A percentile compares a stretch with the other conserved stretches of the same genome.
Evolutionary conservation across 2,888 invertebrate species (phyloP).

Genomic region (Thymelicus sylvestris): DNA sequence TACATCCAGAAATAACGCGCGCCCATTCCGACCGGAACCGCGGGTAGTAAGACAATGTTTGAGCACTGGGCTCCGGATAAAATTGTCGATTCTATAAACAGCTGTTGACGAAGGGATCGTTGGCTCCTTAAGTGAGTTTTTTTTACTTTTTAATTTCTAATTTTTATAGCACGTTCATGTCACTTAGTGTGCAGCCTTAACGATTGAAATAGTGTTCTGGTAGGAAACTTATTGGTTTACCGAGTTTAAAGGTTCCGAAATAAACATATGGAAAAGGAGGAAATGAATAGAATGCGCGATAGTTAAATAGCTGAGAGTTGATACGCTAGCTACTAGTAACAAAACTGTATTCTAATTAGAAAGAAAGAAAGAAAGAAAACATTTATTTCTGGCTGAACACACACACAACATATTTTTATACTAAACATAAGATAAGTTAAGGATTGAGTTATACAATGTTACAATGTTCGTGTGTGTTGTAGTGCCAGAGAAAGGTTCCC

Average conservation of each 20-base stretch:
- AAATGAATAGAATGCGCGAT: not conserved
- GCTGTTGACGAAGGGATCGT: constrained; percentile 73
- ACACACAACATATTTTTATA: too few relatives aligned
- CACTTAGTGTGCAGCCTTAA: constrained; percentile 9
- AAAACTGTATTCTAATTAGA: too few relatives aligned
- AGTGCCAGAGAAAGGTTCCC: too few relatives aligned
- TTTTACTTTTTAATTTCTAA: constrained; percentile 42
- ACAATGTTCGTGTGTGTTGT: too few relatives aligned
- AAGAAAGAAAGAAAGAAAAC: too few relatives aligned
- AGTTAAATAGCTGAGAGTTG: too few relatives aligned
- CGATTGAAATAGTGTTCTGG: constrained; percentile 22
- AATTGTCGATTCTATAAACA: constrained; percentile 72
- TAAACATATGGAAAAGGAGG: not conserved
- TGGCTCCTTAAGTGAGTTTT: constrained; percentile 58
- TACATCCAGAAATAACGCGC: constrained; percentile 69
- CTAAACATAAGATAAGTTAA: too few relatives aligned
- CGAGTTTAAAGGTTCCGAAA: not conserved
- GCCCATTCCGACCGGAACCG: constrained; percentile 34
- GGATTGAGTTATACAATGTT: too few relatives aligned
- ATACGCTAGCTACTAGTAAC: too few relatives aligned
- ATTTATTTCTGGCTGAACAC: too few relatives aligned
- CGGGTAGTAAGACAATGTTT: not conserved
- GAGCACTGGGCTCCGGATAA: constrained; percentile 50
- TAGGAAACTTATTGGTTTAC: constrained; percentile 3
- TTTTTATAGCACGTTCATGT: constrained; percentile 40